Evolutionary conservation across 2,888 invertebrate species (phyloP), one percentile per base, ranked within the genome.

Genomic region (Polymixis flavicincta): DNA sequence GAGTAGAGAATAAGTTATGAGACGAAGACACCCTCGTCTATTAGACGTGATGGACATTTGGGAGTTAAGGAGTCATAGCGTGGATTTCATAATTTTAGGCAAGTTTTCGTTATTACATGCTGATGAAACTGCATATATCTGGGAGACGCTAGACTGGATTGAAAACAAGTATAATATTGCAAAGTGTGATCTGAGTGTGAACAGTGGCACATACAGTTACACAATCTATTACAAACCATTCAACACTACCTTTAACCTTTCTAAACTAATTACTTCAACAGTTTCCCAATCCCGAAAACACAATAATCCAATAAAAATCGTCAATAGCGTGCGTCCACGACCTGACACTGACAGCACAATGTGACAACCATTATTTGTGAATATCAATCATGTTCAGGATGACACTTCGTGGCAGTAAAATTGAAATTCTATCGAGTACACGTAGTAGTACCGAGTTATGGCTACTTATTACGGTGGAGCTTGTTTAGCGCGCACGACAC

Each of bases 381-480:
- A 89, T 91, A 93, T 94, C 94, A 92, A 93, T 93, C 93, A 93
- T 88, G 76, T 74, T 37, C 57, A 71, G 87, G 84, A 89, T 89
- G 90, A 90, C 90, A 87, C 88, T 78, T 76, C 42, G 89, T 70
- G 87, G 88, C 84, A 88, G 90, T 94, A 93, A 94, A 94, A 92
- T 92, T 92, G 91, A 92, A 91, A 91, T 92, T 92, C 92, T 91
- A 93, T 92, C 90, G 92, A 88, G 74, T 87, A 90, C 76, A 92
- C 92, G 25, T 78, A 57, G 78, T 71, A 79, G 92, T 91, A 89
- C 86, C 87, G 84, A 85, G 88, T 90, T 93, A 92, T 92, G 87
- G 92, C 92, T 92, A 92, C 92, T 92, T 92, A 91, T 91, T 92
- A 90, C 88, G 88, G 84, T 25, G 74, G 52, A 70, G 57, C 45